Evolutionary conservation across 1,140 invertebrate species (phyloP).

Genomic region (Caenorhabditis remanei): DNA sequence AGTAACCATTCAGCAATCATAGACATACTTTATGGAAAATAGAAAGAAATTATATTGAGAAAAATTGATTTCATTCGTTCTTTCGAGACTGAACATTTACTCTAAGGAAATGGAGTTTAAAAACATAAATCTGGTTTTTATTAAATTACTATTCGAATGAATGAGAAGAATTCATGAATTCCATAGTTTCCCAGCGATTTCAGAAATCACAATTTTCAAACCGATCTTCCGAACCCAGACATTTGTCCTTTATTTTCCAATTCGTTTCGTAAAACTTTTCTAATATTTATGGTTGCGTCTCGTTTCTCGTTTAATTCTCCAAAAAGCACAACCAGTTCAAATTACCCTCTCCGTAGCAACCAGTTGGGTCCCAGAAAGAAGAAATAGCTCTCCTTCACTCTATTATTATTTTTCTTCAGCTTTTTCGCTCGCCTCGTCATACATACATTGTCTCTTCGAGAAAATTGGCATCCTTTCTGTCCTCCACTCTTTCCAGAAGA

Average conservation of each 20-base stretch:
- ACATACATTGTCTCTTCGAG: constrained; percentile 42
- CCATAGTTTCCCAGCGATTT: too few species aligned
- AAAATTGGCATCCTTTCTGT: constrained; percentile 15
- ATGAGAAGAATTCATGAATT: too few species aligned
- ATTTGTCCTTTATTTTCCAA: too few species aligned
- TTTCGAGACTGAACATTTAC: neutral
- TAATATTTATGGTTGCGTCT: neutral
- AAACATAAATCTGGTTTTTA: neutral
- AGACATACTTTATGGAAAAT: neutral
- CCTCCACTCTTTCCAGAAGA: constrained; percentile 36
- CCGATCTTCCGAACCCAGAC: too few species aligned
- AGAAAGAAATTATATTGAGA: neutral
- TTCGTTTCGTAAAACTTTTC: too few species aligned
- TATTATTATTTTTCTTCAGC: constrained; percentile 23
- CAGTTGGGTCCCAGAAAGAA: neutral
- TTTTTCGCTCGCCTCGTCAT: constrained; percentile 14
- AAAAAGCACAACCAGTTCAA: constrained; percentile 45
- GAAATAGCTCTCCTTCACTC: neutral
- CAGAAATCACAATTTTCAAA: too few species aligned
- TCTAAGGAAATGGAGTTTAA: neutral
- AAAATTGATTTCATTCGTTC: neutral
- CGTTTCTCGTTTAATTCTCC: neutral
- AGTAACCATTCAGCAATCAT: constrained; percentile 1
- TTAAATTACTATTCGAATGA: too few species aligned
- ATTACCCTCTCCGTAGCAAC: constrained; percentile 49